Percentiles rank a stretch among this genome's conserved stretches.
phyloP scores from a whole-genome alignment of 2,113 vertebrate genomes.

The Oncorhynchus tshawytscha region DNA sequence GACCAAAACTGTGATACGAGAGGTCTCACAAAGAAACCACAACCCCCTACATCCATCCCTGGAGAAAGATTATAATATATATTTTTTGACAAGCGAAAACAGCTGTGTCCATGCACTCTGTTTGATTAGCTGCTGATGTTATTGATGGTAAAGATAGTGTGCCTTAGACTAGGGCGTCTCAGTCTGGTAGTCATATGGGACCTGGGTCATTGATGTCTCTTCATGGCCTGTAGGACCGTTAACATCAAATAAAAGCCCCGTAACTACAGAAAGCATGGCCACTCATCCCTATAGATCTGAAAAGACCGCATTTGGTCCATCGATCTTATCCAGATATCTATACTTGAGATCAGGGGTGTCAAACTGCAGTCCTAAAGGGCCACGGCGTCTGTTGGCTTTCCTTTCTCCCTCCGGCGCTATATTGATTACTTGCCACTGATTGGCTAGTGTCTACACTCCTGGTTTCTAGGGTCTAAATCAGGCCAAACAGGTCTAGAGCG shows the following conservation, averaged over 20 bases:
- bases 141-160: conserved; percentile 45
- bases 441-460: too few species aligned
- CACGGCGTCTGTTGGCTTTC: too few species aligned
- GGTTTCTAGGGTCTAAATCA: too few species aligned
- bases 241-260: conserved; percentile 16
- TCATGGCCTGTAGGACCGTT: conserved; percentile 5
- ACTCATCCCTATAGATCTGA: conserved; percentile 8
- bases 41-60: too few species aligned
- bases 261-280: neutral
- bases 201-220: conserved; percentile 20
- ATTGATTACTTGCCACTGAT: too few species aligned
- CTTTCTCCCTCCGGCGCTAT: neutral
- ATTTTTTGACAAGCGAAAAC: conserved; percentile 52
- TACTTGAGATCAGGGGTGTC: neutral
- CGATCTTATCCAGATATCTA: too few species aligned
- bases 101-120: conserved; percentile 61
- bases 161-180: conserved; percentile 46
- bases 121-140: conserved; percentile 60
- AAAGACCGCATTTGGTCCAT: conserved; percentile 23
- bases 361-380: too few species aligned
- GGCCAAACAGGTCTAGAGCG: too few species aligned
- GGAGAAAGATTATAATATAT: conserved; percentile 25
- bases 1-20: too few species aligned
- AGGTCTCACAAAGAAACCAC: too few species aligned
- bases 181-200: conserved; percentile 40